A percentile compares a stretch with the other conserved stretches of the same genome.
Evolutionary conservation across 2,888 invertebrate genomes (phyloP).

Genomic region (Dendrolimus pini): DNA sequence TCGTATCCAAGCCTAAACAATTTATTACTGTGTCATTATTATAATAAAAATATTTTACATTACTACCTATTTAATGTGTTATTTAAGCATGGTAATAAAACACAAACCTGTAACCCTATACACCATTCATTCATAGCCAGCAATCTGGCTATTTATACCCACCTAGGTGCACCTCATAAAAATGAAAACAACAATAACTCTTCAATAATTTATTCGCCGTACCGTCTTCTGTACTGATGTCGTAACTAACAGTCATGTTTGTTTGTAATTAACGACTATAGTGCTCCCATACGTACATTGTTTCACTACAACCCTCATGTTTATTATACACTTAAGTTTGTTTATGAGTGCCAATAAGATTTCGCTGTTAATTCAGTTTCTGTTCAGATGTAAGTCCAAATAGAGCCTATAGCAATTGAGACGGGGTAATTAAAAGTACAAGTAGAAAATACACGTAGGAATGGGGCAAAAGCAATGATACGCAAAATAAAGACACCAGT

Average conservation of each 20-base stretch:
- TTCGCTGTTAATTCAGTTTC: slow-evolving; percentile 1
- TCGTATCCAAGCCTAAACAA: too few species aligned
- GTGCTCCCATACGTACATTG: slow-evolving; percentile 60
- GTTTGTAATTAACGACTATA: slow-evolving; percentile 65
- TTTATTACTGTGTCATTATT: slow-evolving; percentile 1
- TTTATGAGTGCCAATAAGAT: neutral
- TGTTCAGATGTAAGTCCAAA: too few species aligned
- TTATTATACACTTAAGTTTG: neutral
- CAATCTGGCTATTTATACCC: neutral
- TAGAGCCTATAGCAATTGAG: too few species aligned
- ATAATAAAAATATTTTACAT: slow-evolving; percentile 1
- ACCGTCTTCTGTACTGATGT: slow-evolving; percentile 24
- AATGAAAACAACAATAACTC: neutral
- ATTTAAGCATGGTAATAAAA: neutral
- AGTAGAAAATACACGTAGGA: too few species aligned
- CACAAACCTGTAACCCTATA: neutral
- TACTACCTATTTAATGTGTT: slow-evolving; percentile 4
- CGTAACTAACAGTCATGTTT: slow-evolving; percentile 49
- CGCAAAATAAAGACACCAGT: too few species aligned
- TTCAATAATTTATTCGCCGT: neutral
- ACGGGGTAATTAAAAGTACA: too few species aligned
- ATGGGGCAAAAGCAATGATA: too few species aligned
- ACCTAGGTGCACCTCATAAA: neutral
- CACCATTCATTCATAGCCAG: neutral
- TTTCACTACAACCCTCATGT: slow-evolving; percentile 27